Percentiles rank a stretch among this genome's conserved stretches.
Conservation (phyloP, 2,113 vertebrate genomes). For the Neotoma lepida region DNA sequence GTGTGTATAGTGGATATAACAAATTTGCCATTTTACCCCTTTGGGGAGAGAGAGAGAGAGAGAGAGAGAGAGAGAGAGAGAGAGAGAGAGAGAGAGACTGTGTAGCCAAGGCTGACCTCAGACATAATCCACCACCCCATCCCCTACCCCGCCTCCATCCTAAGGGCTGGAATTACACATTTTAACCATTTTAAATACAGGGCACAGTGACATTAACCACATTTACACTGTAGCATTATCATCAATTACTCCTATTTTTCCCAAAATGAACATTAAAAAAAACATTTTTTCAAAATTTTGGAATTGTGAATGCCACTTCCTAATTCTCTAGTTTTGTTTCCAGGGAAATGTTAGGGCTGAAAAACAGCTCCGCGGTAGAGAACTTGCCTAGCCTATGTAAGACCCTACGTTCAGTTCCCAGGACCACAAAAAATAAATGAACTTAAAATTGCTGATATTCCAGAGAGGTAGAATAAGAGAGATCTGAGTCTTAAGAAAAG, state of each 20-base stretch:
- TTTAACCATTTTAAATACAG: neutral
- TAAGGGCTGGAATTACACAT: neutral
- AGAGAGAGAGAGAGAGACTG: neutral
- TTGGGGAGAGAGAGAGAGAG: neutral
- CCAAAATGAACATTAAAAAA: neutral
- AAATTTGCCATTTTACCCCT: neutral
- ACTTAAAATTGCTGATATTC: neutral
- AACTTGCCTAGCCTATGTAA: neutral
- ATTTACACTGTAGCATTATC: neutral
- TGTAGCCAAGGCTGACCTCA: neutral
- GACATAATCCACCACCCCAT: neutral
- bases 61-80: neutral
- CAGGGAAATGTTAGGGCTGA: neutral
- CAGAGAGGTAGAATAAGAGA: neutral
- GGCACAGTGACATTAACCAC: neutral
- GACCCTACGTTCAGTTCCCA: neutral
- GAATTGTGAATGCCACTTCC: slow-evolving; percentile 28
- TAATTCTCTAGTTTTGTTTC: slow-evolving; percentile 22
- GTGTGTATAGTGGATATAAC: neutral
- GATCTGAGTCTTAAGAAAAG: neutral
- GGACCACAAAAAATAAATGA: neutral
- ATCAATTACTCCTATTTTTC: neutral
- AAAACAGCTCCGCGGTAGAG: neutral
- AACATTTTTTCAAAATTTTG: neutral
- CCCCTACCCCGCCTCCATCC: too few relatives aligned